Base-by-base conservation (phyloP, 2,797 vertebrate species). In the Nasua narica region DNA sequence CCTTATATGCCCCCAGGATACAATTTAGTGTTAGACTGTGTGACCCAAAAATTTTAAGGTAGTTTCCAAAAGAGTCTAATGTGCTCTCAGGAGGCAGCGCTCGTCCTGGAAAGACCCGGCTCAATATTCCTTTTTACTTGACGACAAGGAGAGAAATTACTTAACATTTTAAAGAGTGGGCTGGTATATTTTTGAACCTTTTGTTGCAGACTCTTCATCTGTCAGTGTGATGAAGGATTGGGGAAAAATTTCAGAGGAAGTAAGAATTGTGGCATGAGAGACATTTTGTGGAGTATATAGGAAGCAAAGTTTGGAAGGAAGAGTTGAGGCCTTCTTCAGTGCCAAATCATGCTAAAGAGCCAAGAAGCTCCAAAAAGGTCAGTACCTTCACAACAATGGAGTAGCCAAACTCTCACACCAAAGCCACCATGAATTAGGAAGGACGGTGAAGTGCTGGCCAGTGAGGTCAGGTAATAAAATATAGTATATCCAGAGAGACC, bases 121-220 rank as follows among this genome's bases (percentile, higher is more conserved):
- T 95, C n/a, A 84, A 84, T 87, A 74, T 89, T 94, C 48, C 40
- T 90, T 50, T 97, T 72, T 56, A 83, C 69, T 60, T 96, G 83
- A 93, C 9, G 76, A 93, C 70, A 85, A 79, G 60, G 77, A 96
- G 46, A 93, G 74, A 83, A 56, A 90, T 97, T 87, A 82, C 67
- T 95, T 96, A 97, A 91, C 86, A 88, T 90, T 94, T 97, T 83
- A 86, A 94, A 78, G 94, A 87, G 90, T 87, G 37, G 89, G 87
- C 79, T 96, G 90, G 87, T 86, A 7, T 77, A 93, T 97, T 97
- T 95, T 92, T 95, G 90, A 82, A 93, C 32, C 62, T 90, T 98
- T 97, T 95, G n/a, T 95, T 87, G 32, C 91, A 96, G 69, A 70
- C 46, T 81, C 58, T 97, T 97, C 65, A 81, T 87, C 91, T 96